Evolutionary conservation across 1,140 invertebrate species (phyloP).

Genomic region (Drosophila yakuba): DNA sequence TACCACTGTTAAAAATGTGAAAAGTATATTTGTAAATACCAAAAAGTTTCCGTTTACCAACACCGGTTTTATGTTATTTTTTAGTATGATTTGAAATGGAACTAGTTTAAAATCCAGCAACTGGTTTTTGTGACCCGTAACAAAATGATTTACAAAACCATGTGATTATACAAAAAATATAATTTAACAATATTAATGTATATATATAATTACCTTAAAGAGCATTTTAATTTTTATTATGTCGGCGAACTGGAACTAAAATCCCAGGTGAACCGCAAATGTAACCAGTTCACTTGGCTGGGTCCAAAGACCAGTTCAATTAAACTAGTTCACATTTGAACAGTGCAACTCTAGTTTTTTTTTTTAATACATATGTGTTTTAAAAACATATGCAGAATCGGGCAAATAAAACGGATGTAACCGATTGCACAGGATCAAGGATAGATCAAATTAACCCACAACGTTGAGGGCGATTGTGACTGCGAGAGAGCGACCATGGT

Average conservation of each 20-base stretch:
- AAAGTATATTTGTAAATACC: not conserved
- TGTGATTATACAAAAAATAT: not conserved
- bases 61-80: not conserved
- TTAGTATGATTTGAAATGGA: not conserved
- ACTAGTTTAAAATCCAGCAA: not conserved
- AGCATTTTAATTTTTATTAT: not conserved
- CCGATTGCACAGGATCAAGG: slow-evolving; percentile 14
- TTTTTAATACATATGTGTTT: slow-evolving; percentile 52
- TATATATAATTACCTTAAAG: not conserved
- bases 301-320: slow-evolving; percentile 37
- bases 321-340: slow-evolving; percentile 32
- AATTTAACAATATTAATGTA: no score
- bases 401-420: slow-evolving; percentile 3
- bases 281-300: slow-evolving; percentile 8
- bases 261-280: not conserved
- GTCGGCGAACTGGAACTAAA: not conserved
- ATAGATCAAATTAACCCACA: not conserved
- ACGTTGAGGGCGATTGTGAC: slow-evolving; percentile 17
- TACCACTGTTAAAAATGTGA: not conserved
- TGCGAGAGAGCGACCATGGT: slow-evolving; percentile 28
- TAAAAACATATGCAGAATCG: slow-evolving; percentile 63
- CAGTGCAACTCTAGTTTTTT: slow-evolving; percentile 56
- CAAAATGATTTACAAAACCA: not conserved
- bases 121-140: not conserved
- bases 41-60: not conserved